A percentile compares a stretch with the other conserved stretches of the same genome.
These are phyloP conservation scores for Pipistrellus pipistrellus DNA, from an alignment of 2,797 vertebrate genomes.

Conservation along the genomic window DNA sequence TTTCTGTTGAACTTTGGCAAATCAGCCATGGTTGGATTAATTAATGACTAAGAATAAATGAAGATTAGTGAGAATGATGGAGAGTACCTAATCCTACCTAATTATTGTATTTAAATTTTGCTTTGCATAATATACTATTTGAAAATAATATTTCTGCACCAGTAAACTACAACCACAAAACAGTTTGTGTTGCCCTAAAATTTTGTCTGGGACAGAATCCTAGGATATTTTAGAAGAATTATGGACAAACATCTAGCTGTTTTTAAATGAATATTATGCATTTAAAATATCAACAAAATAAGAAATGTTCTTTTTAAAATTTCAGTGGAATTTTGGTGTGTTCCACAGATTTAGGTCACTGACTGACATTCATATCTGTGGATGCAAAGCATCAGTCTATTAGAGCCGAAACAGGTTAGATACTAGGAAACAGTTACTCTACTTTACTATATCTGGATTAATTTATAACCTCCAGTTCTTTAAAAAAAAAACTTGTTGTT, in stretches of 20 bases:
- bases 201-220: background rate
- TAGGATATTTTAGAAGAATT: constrained; percentile 19
- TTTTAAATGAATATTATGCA: constrained; percentile 21
- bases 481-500: background rate
- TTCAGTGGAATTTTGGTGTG: background rate
- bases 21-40: background rate
- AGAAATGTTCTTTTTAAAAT: background rate
- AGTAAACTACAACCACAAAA: background rate
- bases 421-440: background rate
- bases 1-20: constrained; percentile 43
- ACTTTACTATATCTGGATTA: background rate
- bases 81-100: background rate
- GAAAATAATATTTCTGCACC: constrained; percentile 3
- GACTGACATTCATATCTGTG: background rate
- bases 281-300: background rate
- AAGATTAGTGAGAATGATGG: background rate
- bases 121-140: background rate
- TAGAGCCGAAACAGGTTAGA: background rate
- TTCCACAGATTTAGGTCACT: background rate
- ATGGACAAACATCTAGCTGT: background rate
- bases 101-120: constrained; percentile 40
- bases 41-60: constrained; percentile 44
- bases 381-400: background rate
- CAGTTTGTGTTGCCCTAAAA: background rate
- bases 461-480: background rate